Conservation (phyloP, 30 jellyfish, hydroid and myxozoan species). For the Catostylus mosaicus region DNA sequence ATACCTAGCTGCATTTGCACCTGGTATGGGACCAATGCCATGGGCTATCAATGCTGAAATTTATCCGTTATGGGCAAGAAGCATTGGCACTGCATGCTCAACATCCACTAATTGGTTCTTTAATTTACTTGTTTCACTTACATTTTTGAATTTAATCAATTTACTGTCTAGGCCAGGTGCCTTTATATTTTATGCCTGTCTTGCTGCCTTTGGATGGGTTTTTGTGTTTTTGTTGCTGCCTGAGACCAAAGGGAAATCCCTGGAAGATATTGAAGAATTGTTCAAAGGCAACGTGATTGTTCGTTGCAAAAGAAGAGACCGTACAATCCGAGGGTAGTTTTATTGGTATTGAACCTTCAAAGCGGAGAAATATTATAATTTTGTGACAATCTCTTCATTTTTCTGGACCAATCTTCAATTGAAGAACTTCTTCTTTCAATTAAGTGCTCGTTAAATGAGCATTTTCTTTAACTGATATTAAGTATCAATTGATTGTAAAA, state of each 20-base stretch:
- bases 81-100: slow-evolving; percentile 73
- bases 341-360: no score
- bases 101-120: slow-evolving; percentile 85
- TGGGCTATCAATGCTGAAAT: slow-evolving; percentile 97
- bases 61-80: slow-evolving; percentile 97
- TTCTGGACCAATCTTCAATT: no score
- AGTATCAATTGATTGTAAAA: no score
- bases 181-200: slow-evolving; percentile 72
- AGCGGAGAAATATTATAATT: no score
- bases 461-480: no score
- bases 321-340: background rate
- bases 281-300: slow-evolving; percentile 66
- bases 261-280: slow-evolving; percentile 85
- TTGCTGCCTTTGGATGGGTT: slow-evolving; percentile 73
- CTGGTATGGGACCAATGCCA: slow-evolving; percentile 97
- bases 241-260: slow-evolving; percentile 78
- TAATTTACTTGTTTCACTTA: slow-evolving; percentile 73
- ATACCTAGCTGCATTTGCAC: slow-evolving; percentile 87
- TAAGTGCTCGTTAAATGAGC: no score
- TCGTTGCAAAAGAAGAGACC: slow-evolving; percentile 16
- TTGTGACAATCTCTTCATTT: no score
- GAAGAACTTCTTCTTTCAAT: no score
- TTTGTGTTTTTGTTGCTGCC: slow-evolving; percentile 73
- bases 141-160: slow-evolving; percentile 72
- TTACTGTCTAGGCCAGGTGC: slow-evolving; percentile 80